Evolutionary conservation across 2,113 vertebrate species (phyloP).

Genomic region (Butorides virescens): DNA sequence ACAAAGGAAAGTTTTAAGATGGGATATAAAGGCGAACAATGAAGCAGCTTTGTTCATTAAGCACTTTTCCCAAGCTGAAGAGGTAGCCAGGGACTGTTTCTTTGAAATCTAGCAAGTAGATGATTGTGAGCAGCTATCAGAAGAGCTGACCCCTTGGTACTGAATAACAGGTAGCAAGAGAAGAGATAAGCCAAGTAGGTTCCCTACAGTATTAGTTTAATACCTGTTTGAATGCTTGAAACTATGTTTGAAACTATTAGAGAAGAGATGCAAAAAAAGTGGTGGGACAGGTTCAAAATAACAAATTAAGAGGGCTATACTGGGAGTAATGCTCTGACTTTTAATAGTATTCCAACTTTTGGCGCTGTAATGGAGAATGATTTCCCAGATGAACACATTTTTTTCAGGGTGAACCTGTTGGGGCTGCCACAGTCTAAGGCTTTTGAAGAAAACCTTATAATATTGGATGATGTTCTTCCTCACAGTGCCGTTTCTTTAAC

Average conservation of each 20-base stretch:
- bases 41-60: not conserved
- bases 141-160: not conserved
- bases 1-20: conserved; percentile 11
- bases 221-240: not conserved
- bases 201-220: not conserved
- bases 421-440: not conserved
- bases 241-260: not conserved
- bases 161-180: not conserved
- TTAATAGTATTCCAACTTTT: not conserved
- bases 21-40: not conserved
- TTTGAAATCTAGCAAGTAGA: conserved; percentile 11
- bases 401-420: not conserved
- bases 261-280: not conserved
- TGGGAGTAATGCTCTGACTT: not conserved
- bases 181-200: not conserved
- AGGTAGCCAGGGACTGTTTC: not conserved
- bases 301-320: not conserved
- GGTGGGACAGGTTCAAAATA: not conserved
- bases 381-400: not conserved
- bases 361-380: not conserved
- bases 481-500: not conserved
- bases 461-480: not conserved
- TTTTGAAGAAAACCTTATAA: not conserved
- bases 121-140: not conserved
- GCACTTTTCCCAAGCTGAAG: not conserved